Percentiles rank a stretch among this genome's conserved stretches.
Evolutionary conservation across 2,113 vertebrate species (phyloP).

Genomic region (Parus major): DNA sequence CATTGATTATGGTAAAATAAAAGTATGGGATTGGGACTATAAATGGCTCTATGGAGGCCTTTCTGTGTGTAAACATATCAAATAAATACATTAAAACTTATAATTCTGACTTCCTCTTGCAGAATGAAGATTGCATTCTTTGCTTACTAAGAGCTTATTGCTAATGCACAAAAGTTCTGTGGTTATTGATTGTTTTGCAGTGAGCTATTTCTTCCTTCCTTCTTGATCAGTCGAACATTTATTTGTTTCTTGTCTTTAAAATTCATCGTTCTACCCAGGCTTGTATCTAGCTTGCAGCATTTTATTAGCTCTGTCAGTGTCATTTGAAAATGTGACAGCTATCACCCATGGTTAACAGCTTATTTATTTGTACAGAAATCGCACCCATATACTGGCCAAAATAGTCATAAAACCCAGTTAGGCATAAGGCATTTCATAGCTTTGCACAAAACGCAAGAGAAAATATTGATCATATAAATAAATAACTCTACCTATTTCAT

Average conservation of each 20-base stretch:
- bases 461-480: neutral
- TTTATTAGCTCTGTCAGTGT: neutral
- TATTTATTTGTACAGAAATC: neutral
- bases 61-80: neutral
- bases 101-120: neutral
- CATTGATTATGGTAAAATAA: neutral
- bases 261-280: neutral
- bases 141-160: neutral
- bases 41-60: neutral
- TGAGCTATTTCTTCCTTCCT: neutral
- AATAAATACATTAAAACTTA: neutral
- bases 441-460: neutral
- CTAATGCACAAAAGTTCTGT: neutral
- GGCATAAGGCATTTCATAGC: neutral
- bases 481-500: neutral
- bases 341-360: neutral
- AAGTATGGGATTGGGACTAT: neutral
- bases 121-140: neutral
- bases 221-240: neutral
- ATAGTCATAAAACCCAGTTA: neutral
- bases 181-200: neutral
- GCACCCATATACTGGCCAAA: neutral
- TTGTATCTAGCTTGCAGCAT: neutral
- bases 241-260: neutral
- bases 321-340: neutral